Evolutionary conservation across 1,140 invertebrate species (phyloP).

Genomic region (Apocrypta bakeri): DNA sequence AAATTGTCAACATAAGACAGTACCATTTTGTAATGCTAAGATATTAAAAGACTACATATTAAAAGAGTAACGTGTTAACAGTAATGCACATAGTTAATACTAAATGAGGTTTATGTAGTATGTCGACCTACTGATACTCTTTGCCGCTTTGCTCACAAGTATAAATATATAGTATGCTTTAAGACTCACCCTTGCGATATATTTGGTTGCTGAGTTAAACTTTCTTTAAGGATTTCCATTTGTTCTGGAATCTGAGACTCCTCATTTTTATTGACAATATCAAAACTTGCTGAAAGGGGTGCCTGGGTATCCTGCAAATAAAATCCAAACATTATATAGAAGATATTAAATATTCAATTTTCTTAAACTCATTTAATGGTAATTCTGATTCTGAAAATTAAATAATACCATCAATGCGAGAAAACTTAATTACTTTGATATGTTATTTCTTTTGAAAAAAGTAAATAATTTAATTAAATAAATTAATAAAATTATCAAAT

Average conservation of each 20-base stretch:
- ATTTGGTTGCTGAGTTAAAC: constrained; percentile 65
- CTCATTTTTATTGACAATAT: constrained; percentile 44
- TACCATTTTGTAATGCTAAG: too few species aligned
- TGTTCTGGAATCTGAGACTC: constrained; percentile 48
- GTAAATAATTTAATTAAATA: background rate
- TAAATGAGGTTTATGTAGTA: background rate
- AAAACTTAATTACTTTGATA: too few species aligned
- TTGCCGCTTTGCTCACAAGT: background rate
- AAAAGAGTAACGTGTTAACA: background rate
- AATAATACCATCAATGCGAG: too few species aligned
- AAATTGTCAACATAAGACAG: too few species aligned
- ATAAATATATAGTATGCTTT: background rate
- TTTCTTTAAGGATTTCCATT: constrained; percentile 61
- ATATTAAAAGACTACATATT: too few species aligned
- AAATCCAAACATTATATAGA: background rate
- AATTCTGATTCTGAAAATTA: too few species aligned
- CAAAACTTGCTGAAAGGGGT: constrained; percentile 50
- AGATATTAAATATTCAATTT: too few species aligned
- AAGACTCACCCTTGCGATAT: constrained; percentile 67
- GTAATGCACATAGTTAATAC: background rate
- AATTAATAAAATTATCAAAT: background rate
- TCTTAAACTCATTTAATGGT: too few species aligned
- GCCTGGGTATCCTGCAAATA: constrained; percentile 54
- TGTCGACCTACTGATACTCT: background rate
- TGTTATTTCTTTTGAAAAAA: too few species aligned